These are phyloP conservation scores for Apodemus sylvaticus DNA, from an alignment of 2,113 vertebrate species.

Conservation along the genomic window DNA sequence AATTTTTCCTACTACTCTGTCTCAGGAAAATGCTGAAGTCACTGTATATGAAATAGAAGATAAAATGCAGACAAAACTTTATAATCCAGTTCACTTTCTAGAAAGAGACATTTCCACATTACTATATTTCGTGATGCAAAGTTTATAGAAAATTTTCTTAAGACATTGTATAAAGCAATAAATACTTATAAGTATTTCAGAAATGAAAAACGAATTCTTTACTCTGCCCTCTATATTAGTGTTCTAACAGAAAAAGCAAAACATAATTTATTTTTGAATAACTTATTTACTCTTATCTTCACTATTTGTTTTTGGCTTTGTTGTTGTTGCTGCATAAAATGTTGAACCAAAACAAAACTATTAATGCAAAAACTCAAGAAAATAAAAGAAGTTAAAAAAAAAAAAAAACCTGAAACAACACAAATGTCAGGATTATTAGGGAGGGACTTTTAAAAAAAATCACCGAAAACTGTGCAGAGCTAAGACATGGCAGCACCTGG, in stretches of 20 bases:
- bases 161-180: neutral
- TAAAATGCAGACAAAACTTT: neutral
- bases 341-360: neutral
- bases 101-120: neutral
- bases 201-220: slow-evolving; percentile 19
- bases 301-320: neutral
- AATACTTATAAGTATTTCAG: neutral
- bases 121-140: neutral
- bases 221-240: neutral
- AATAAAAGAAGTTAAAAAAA: neutral
- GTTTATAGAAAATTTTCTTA: slow-evolving; percentile 1
- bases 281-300: neutral
- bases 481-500: too few relatives aligned
- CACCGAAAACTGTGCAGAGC: neutral
- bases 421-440: neutral
- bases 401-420: neutral
- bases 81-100: neutral
- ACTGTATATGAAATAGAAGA: neutral
- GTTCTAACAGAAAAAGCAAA: neutral
- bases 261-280: neutral
- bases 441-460: neutral
- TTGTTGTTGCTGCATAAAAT: neutral
- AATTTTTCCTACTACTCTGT: neutral
- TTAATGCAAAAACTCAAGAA: neutral
- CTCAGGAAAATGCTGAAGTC: neutral